Evolutionary conservation across 1,140 invertebrate genomes (phyloP).

Genomic region (Heliothis subflexa): DNA sequence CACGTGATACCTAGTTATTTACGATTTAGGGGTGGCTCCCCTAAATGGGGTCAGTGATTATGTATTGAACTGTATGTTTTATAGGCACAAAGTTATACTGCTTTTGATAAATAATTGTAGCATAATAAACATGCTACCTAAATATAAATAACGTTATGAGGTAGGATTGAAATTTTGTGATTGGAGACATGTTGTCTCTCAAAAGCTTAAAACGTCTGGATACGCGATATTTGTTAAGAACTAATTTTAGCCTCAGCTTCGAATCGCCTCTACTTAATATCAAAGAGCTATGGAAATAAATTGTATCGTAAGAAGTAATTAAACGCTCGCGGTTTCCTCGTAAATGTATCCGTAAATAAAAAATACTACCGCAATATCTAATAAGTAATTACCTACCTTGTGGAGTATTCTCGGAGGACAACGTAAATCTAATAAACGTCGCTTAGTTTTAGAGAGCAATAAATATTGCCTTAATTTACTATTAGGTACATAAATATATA

Average conservation of each 20-base stretch:
- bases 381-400: constrained; percentile 30
- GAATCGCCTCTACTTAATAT: background rate
- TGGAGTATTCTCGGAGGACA: constrained; percentile 7
- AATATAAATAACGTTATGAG: too few species aligned
- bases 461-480: constrained; percentile 14
- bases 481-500: background rate
- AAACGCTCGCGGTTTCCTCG: background rate
- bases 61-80: constrained; percentile 44
- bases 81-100: constrained; percentile 24
- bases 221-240: too few species aligned
- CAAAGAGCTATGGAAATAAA: background rate
- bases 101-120: background rate
- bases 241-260: background rate
- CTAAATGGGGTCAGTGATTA: constrained; percentile 53
- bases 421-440: constrained; percentile 22
- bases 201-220: too few species aligned
- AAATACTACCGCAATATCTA: constrained; percentile 27
- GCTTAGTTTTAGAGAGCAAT: background rate
- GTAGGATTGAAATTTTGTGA: too few species aligned
- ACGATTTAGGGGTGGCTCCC: constrained; percentile 37
- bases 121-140: too few species aligned
- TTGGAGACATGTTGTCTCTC: background rate
- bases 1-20: constrained; percentile 52
- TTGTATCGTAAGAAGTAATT: constrained; percentile 17
- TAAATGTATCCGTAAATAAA: constrained; percentile 1